Base-by-base conservation (phyloP, 2,113 vertebrate species). In the Haplochromis burtoni region DNA sequence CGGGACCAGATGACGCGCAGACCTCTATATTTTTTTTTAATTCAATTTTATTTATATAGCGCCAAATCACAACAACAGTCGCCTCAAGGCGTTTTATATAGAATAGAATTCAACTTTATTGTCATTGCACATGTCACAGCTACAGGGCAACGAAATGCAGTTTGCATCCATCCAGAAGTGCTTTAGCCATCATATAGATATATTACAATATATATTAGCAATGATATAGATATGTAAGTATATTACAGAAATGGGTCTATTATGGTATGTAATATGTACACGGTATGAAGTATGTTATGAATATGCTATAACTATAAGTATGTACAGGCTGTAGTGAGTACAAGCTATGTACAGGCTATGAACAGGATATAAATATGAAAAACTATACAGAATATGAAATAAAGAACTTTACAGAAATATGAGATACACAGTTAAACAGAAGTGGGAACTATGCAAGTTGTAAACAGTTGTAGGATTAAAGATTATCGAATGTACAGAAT, bases 391-490 rank as follows among this genome's bases (percentile, higher is more conserved):
- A 38, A 38, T 29, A 29, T 29, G 26, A 29, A 29, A 4, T 29
- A 29, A 31, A 6, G 0, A 13, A 42, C 40, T 42, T 1, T 42
- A 42, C 40, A 42, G 40, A 12, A 42, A 13, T 13, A 0, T 5
- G 38, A 40, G 38, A 11, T 45, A 45, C 14, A 45, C 6, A 45
- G 42, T 0, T 45, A 14, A 7, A 1, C 2, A 45, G 42, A 45
- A 45, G 14, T 42, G 40, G 0, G 40, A 42, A 42, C 12, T 45
- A 31, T 31, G 31, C 31, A 31, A 31, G 31, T 31, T 31, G 2
- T 31, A 31, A 31, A 31, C 31, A 31, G 31, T 31, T 31, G 31
- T 31, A 31, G 31, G 0, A 7, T 31, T 31, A 31, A 31, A 31
- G 0, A 31, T 31, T 31, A 31, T 31, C 2, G 6, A 1, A 31